These are phyloP conservation scores for Hemicentrotus pulcherrimus DNA, from an alignment of 35 echinoderm and acorn worm genomes.

Conservation along the genomic window DNA sequence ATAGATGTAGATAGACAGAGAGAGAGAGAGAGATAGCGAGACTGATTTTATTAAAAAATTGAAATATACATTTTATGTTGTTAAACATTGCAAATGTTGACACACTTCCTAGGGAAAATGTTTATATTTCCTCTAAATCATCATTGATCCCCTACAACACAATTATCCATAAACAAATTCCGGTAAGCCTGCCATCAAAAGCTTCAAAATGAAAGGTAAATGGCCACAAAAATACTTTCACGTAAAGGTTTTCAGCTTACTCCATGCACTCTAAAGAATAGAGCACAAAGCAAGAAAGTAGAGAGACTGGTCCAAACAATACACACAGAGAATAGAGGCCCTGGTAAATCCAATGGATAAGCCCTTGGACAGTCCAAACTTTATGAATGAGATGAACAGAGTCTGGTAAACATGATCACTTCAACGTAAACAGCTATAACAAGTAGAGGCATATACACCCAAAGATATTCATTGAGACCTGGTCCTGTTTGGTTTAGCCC, in stretches of 20 bases:
- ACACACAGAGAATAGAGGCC: neutral
- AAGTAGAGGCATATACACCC: neutral
- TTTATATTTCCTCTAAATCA: neutral
- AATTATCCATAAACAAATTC: neutral
- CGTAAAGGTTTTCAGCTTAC: neutral
- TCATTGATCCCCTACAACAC: neutral
- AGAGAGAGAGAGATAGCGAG: no score
- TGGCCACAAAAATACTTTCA: neutral
- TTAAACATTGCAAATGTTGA: no score
- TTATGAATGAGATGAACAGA: neutral
- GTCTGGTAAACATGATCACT: neutral
- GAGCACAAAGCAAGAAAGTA: neutral
- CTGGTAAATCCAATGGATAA: neutral
- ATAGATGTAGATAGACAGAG: no score
- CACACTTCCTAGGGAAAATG: neutral
- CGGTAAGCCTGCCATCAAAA: neutral
- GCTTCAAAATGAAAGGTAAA: neutral
- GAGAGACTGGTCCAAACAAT: neutral
- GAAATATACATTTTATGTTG: neutral
- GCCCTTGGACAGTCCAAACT: neutral
- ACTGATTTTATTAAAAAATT: no score
- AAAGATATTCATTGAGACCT: neutral
- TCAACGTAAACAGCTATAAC: neutral
- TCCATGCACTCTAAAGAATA: neutral
- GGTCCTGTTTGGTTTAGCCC: neutral